phyloP scores from a whole-genome alignment of 1,140 invertebrate genomes.

The Bombus consobrinus region DNA sequence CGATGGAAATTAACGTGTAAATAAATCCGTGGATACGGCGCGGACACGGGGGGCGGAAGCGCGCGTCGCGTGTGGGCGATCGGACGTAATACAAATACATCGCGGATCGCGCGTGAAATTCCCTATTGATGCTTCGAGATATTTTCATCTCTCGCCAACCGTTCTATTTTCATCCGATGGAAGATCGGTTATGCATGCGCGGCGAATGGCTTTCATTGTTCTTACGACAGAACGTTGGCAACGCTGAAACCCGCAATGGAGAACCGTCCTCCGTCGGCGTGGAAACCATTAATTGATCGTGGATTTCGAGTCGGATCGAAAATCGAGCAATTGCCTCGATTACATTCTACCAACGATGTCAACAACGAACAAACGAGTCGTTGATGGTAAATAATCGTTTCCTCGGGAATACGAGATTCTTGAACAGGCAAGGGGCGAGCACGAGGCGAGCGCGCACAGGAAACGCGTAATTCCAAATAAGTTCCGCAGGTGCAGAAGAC shows the following conservation, averaged over 20 bases:
- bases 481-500: slow-evolving; percentile 53
- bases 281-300: not conserved
- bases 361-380: not conserved
- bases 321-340: not conserved
- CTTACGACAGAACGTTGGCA: not conserved
- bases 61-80: not conserved
- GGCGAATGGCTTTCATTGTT: not conserved
- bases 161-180: not conserved
- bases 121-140: not conserved
- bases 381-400: slow-evolving; percentile 31
- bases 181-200: not conserved
- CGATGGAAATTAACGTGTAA: slow-evolving; percentile 43
- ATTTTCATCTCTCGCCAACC: not conserved
- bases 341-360: not conserved
- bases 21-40: slow-evolving; percentile 14
- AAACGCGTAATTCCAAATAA: slow-evolving; percentile 61
- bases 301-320: not conserved
- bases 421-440: slow-evolving; percentile 42
- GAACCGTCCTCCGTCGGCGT: not conserved
- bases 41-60: not conserved
- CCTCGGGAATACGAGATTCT: slow-evolving; percentile 28
- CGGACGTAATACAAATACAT: not conserved
- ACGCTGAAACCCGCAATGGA: not conserved
- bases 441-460: slow-evolving; percentile 25
- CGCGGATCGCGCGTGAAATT: not conserved